Evolutionary conservation across 2,797 vertebrate genomes (phyloP).

Genomic region (Hydrocynus forskahlii): DNA sequence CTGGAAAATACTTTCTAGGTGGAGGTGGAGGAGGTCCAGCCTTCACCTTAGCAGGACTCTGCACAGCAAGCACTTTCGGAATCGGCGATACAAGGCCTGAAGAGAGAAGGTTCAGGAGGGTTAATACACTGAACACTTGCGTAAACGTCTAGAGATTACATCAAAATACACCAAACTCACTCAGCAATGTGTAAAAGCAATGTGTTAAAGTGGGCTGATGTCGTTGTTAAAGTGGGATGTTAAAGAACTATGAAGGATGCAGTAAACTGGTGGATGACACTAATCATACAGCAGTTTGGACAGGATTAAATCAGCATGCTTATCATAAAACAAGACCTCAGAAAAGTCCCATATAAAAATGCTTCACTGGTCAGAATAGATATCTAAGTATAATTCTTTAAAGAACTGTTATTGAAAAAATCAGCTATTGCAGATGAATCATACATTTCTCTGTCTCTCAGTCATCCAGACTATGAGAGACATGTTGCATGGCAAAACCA

Average conservation of each 20-base stretch:
- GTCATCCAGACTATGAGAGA: slow-evolving; percentile 58
- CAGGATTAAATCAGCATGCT: not conserved
- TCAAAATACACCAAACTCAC: not conserved
- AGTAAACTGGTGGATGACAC: not conserved
- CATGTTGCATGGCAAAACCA: slow-evolving; percentile 52
- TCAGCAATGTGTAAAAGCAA: not conserved
- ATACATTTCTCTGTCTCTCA: slow-evolving; percentile 22
- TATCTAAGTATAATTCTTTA: not conserved
- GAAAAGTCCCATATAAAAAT: not conserved
- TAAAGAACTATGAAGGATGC: too few relatives aligned
- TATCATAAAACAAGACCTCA: not conserved
- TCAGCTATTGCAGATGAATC: not conserved
- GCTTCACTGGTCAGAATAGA: not conserved
- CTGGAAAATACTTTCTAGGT: slow-evolving; percentile 69
- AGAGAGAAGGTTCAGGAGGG: slow-evolving; percentile 13
- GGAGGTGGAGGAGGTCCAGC: slow-evolving; percentile 63
- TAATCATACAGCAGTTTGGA: not conserved
- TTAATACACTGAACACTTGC: not conserved
- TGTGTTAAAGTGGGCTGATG: too few relatives aligned
- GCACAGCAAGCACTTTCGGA: slow-evolving; percentile 42
- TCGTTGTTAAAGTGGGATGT: too few relatives aligned
- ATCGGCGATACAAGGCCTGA: slow-evolving; percentile 58
- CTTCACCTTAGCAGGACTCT: slow-evolving; percentile 24
- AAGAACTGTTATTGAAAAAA: slow-evolving; percentile 1
- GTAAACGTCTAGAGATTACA: not conserved